Evolutionary conservation across 2,888 invertebrate genomes (phyloP), one percentile per base, ranked within the genome.

Genomic region (Mantis religiosa): DNA sequence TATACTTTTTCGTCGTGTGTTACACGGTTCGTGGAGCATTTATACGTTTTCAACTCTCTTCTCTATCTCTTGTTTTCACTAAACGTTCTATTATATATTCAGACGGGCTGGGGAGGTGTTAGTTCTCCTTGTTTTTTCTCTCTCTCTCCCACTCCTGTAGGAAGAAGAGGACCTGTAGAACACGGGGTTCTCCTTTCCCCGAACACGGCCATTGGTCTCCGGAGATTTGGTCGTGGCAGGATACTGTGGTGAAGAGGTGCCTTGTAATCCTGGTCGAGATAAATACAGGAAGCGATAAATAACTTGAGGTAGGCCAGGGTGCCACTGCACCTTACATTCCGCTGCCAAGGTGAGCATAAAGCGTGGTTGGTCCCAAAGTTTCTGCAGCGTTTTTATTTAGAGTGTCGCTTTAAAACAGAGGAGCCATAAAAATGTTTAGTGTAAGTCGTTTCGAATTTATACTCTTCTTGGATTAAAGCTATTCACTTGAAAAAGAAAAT

Each of bases 221-320:
- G 34, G 84, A 84, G 84, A 84, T 84, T 84, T 84, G 84, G 84
- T 9, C 15, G 34, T 71, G 54, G 54, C 54, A 71, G 54, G 54
- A 71, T 71, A 71, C 30, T 84, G 41, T 84, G 84, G 84, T 84
- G 84, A 84, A 47, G 47, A 84, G 47, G 30, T 34, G 47, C 87
- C 27, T 25, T 27, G 87, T 28, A 87, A 87, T 87, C 87, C 87
- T 28, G 71, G 87, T 14, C 87, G 28, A 82, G 87, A 87, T 87
- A 71, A 87, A 87, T 87, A 87, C 87, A 27, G 87, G 28, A 82
- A 30, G 71, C 71, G 87, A 87, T 87, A 87, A 87, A 87, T 87
- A 71, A 87, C 81, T 27, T 15, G 34, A 25, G 34, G 54, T 71
- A 71, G 54, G 54, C 54, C 54, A 71, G 54, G 15, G 54, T 71